phyloP scores from a whole-genome alignment of 1,140 invertebrate species.

The Meloidogyne floridensis region DNA sequence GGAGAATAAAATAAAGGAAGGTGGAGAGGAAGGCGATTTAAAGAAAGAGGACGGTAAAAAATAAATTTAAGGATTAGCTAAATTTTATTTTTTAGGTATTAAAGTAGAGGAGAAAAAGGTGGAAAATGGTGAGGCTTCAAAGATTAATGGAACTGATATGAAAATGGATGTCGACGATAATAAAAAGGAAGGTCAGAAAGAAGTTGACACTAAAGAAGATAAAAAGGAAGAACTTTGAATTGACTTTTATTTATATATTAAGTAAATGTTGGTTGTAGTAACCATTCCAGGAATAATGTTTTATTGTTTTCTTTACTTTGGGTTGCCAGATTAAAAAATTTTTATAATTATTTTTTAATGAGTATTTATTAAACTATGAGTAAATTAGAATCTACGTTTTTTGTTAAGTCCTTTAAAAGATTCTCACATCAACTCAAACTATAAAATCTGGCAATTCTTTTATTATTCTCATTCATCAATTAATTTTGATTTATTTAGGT shows the following conservation, averaged over 20 bases:
- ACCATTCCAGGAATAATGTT: background rate
- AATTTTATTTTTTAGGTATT: background rate
- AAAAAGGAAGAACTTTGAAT: conserved; percentile 32
- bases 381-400: no score
- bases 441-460: background rate
- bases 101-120: conserved; percentile 15
- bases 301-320: background rate
- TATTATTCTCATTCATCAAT: background rate
- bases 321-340: no score
- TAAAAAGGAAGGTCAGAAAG: background rate
- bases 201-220: background rate
- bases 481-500: background rate
- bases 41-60: background rate
- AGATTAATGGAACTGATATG: background rate
- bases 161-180: conserved; percentile 6
- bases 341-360: no score
- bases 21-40: conserved; percentile 10
- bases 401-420: no score
- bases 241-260: background rate
- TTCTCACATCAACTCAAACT: no score
- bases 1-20: conserved; percentile 24
- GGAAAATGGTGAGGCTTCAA: background rate
- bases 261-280: background rate
- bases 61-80: background rate
- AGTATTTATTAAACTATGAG: no score